Percentiles rank a stretch among this genome's conserved stretches.
phyloP scores from a whole-genome alignment of 2,888 invertebrate genomes.

The Notodonta ziczac region DNA sequence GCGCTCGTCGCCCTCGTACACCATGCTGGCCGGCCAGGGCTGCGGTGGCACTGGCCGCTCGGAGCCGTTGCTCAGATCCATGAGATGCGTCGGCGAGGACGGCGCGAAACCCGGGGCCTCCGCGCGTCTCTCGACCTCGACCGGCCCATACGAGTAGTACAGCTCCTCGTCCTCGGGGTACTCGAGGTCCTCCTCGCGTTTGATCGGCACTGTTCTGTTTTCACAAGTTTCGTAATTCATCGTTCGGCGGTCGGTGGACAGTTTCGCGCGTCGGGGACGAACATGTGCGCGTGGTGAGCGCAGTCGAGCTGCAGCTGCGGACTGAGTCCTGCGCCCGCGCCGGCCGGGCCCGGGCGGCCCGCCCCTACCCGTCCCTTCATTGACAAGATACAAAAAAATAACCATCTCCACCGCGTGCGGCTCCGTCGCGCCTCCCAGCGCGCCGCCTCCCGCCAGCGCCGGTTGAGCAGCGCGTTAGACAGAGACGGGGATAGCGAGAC shows the following conservation, averaged over 20 bases:
- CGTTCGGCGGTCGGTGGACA: constrained; percentile 39
- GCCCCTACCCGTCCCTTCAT: constrained; percentile 80
- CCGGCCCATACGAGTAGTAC: constrained; percentile 69
- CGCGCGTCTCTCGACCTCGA: constrained; percentile 64
- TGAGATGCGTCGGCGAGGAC: constrained; percentile 72
- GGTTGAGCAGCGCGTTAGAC: constrained; percentile 46
- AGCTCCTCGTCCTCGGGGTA: constrained; percentile 72
- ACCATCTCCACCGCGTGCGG: constrained; percentile 65
- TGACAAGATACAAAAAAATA: constrained; percentile 82
- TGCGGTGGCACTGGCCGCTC: constrained; percentile 61
- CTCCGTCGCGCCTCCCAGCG: constrained; percentile 61
- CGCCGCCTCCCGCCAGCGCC: constrained; percentile 64
- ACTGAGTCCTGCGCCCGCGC: constrained; percentile 60
- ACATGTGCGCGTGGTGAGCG: constrained; percentile 59
- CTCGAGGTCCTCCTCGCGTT: constrained; percentile 70
- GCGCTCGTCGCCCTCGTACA: constrained; percentile 61
- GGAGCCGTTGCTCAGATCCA: constrained; percentile 75
- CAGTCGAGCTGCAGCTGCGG: constrained; percentile 60
- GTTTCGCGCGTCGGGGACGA: constrained; percentile 38
- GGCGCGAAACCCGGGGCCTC: constrained; percentile 63
- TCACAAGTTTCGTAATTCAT: constrained; percentile 77
- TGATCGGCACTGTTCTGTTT: constrained; percentile 65
- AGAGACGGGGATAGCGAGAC: constrained; percentile 56
- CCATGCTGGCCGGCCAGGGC: constrained; percentile 60
- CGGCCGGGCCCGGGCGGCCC: constrained; percentile 44